These are phyloP conservation scores for Seladonia tumulorum DNA, from an alignment of 2,888 invertebrate species.

Conservation along the genomic window DNA sequence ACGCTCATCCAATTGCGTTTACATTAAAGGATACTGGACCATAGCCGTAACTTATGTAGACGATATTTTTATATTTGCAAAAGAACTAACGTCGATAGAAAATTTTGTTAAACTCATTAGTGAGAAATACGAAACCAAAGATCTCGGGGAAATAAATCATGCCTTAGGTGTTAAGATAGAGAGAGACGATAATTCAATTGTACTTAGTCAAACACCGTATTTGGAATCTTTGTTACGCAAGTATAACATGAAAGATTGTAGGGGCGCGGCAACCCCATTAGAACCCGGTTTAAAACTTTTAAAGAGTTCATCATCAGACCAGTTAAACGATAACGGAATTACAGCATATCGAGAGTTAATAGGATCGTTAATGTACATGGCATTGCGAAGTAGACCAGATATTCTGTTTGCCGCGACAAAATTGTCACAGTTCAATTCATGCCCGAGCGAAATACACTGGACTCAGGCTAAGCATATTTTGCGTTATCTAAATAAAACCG, in stretches of 20 bases:
- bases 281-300: slow-evolving; percentile 7
- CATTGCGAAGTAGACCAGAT: slow-evolving; percentile 3
- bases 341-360: not conserved
- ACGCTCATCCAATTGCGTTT: slow-evolving; percentile 19
- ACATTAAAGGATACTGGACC: slow-evolving; percentile 2
- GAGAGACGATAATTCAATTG: not conserved
- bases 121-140: slow-evolving; percentile 16
- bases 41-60: slow-evolving; percentile 14
- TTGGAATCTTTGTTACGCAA: not conserved
- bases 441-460: slow-evolving; percentile 21
- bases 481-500: not conserved
- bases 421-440: slow-evolving; percentile 17
- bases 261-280: slow-evolving; percentile 4
- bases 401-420: slow-evolving; percentile 13
- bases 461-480: slow-evolving; percentile 3
- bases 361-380: slow-evolving; percentile 11
- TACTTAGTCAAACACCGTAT: slow-evolving; percentile 6
- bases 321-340: not conserved
- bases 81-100: not conserved
- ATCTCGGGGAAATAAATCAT: slow-evolving; percentile 17
- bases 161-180: slow-evolving; percentile 22
- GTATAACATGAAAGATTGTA: slow-evolving; percentile 18
- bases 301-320: not conserved
- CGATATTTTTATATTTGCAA: slow-evolving; percentile 21
- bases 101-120: not conserved